phyloP scores from a whole-genome alignment of 2,888 invertebrate species.

The Lycocerus yunnanus region DNA sequence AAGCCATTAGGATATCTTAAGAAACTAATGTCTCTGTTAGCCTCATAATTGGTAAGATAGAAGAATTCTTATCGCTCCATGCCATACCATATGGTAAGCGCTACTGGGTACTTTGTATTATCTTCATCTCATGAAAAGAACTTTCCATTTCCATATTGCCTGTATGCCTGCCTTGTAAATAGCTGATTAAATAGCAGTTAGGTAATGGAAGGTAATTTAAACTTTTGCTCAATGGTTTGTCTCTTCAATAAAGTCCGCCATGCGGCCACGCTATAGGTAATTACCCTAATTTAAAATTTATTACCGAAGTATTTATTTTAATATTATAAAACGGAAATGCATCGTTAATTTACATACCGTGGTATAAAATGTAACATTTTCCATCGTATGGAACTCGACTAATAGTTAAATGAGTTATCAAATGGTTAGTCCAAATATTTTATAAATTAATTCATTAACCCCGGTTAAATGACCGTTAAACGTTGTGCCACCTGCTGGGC shows the following conservation, averaged over 20 bases:
- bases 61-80: conserved; percentile 21
- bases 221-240: not conserved
- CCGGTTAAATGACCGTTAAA: not conserved
- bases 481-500: not conserved
- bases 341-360: not conserved
- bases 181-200: not conserved
- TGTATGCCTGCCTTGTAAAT: not conserved
- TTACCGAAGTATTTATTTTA: not conserved
- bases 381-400: not conserved
- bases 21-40: conserved; percentile 15
- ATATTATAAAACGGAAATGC: not conserved
- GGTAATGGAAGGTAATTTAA: not conserved
- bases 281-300: not conserved
- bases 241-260: not conserved
- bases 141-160: not conserved
- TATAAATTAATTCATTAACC: not conserved
- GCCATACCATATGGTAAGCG: conserved; percentile 34
- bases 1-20: conserved; percentile 6
- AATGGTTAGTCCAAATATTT: not conserved
- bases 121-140: conserved; percentile 1
- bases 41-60: conserved; percentile 27
- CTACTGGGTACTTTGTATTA: not conserved
- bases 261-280: not conserved
- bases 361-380: not conserved
- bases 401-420: not conserved